Conservation (phyloP, 1,140 invertebrate genomes). For the Leucophenga varia region DNA sequence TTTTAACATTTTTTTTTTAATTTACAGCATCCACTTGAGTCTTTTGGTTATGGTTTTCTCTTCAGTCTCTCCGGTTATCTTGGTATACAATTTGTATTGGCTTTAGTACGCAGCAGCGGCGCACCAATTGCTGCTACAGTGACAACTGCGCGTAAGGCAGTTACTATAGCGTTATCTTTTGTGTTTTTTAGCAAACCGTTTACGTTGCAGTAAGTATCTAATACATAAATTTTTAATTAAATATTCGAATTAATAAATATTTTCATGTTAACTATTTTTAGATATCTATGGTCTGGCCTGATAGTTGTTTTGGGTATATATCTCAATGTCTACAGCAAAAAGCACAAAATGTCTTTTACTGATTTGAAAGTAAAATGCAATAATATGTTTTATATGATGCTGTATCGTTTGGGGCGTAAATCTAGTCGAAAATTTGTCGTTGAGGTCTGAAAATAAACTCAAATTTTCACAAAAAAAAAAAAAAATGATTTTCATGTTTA, state of each 20-base stretch:
- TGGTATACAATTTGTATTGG: conserved; percentile 88
- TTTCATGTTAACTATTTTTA: conserved; percentile 60
- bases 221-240: accelerated
- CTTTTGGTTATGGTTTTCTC: conserved; percentile 82
- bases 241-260: conserved; percentile 5
- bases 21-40: conserved; percentile 70
- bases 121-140: conserved; percentile 91
- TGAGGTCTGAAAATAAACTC: conserved; percentile 41
- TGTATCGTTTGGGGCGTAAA: conserved; percentile 20
- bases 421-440: conserved; percentile 47
- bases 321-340: conserved; percentile 85
- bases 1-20: conserved; percentile 12
- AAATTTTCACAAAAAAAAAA: conserved; percentile 17
- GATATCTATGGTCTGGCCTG: conserved; percentile 87
- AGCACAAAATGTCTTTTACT: conserved; percentile 56
- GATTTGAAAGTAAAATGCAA: conserved; percentile 37
- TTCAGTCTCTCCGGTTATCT: conserved; percentile 89
- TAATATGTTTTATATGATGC: conserved; percentile 13
- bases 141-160: conserved; percentile 82
- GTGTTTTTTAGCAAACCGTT: conserved; percentile 93
- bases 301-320: conserved; percentile 88
- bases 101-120: conserved; percentile 81
- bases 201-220: conserved; percentile 78
- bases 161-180: conserved; percentile 92
- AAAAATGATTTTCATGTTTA: too few species aligned